Evolutionary conservation across 2,797 vertebrate genomes (phyloP).

Genomic region (Zalophus californianus): DNA sequence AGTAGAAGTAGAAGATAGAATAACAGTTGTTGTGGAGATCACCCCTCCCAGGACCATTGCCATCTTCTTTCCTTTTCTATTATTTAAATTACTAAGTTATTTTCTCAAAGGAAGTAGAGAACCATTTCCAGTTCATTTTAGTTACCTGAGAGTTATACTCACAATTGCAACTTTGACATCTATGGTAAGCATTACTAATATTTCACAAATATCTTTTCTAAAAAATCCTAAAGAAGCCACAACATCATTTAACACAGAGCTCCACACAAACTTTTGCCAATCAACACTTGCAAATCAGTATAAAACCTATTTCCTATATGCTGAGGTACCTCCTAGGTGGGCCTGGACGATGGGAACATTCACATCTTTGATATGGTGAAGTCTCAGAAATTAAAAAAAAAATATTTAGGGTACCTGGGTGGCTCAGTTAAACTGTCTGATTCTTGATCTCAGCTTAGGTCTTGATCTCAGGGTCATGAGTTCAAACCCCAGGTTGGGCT

Average conservation of each 20-base stretch:
- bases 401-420: not conserved
- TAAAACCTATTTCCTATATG: not conserved
- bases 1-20: not conserved
- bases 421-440: not conserved
- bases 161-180: not conserved
- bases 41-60: rapidly evolving
- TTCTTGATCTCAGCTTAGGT: not conserved
- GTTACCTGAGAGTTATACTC: not conserved
- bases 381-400: not conserved
- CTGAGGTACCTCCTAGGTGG: not conserved
- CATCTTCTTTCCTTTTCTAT: not conserved
- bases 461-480: not conserved
- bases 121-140: not conserved
- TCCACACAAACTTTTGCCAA: not conserved
- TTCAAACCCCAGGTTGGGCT: not conserved
- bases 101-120: not conserved
- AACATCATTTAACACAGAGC: not conserved
- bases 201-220: not conserved
- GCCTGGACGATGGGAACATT: not conserved
- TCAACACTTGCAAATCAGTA: not conserved
- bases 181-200: not conserved
- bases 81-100: not conserved
- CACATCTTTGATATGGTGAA: not conserved
- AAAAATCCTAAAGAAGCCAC: not conserved
- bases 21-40: not conserved